Base-by-base conservation (phyloP, 2,797 vertebrate species). In the Lemur catta region DNA sequence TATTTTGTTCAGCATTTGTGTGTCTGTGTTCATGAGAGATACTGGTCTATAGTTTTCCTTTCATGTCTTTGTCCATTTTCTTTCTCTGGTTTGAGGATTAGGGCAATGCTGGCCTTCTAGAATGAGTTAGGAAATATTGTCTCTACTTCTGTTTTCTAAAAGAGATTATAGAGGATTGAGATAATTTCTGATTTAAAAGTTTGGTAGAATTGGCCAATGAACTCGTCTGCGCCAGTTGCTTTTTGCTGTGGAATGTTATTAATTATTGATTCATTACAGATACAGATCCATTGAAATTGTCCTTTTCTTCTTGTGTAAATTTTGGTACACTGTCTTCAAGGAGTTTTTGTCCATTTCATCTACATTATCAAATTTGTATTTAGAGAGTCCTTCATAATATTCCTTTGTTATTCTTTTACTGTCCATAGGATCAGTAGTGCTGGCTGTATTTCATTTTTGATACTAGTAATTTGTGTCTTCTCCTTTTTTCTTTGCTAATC, bases 71-170 rank as follows among this genome's bases (percentile, higher is more conserved):
- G 26, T 43, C n/a, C 41, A 12, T 4, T 72, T 72, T 82, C 26
- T 81, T 92, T 92, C 28, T 59, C 84, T 69, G 48, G 38, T 59
- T 96, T 94, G 41, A 52, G 72, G 74, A 75, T 67, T 86, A 90
- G 57, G 63, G 28, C 55, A 59, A 88, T 85, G 28, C 7, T 81
- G 46, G 15, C 71, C 13, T 92, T 22, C 69, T 57, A 95, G 28
- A 92, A 88, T 61, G 22, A 80, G 15, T 74, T 88, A 75, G 48
- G 48, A 74, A 67, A 20, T 63, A 30, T 63, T 74, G 8, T 15
- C 41, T 92, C 57, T 71, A 38, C 41, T 84, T 76, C 52, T 91
- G 1, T 92, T 79, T 90, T 85, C 74, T 96, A 41, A 67, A 61
- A 92, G n/a, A 78, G 63, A 33, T 80, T 41, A 5, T 63, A 57